These are phyloP conservation scores for Ditylenchus weischeri DNA, from an alignment of 2,888 invertebrate species.

Conservation along the genomic window DNA sequence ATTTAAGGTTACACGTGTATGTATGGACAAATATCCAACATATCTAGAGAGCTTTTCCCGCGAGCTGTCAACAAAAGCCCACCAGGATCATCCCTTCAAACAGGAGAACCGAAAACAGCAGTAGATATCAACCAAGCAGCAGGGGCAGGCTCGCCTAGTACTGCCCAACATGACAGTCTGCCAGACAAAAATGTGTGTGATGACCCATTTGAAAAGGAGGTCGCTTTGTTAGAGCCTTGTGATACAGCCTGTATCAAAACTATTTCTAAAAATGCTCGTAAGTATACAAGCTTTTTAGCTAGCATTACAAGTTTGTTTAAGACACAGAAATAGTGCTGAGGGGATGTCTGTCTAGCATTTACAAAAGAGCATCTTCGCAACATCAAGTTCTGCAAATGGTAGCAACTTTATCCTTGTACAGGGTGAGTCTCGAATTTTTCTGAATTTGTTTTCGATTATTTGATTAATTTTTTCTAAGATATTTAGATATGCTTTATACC, in stretches of 20 bases:
- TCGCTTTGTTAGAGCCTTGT: slow-evolving; percentile 3
- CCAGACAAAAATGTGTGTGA: slow-evolving; percentile 5
- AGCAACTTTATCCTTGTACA: too few relatives aligned
- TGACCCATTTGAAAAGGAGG: slow-evolving; percentile 1
- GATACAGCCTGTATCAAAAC: slow-evolving; percentile 5
- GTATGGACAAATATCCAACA: slow-evolving; percentile 4
- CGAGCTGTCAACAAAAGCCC: neutral
- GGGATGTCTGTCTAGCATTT: slow-evolving; percentile 13
- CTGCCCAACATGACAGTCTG: neutral
- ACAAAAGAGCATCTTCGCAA: neutral
- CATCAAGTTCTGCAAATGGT: neutral
- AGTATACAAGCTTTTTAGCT: neutral
- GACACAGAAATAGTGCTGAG: slow-evolving; percentile 8
- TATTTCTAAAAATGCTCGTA: neutral
- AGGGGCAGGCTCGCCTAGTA: neutral
- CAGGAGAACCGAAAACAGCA: neutral
- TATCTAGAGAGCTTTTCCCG: slow-evolving; percentile 1
- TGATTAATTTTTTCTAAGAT: too few relatives aligned
- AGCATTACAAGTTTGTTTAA: neutral
- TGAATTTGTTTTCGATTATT: too few relatives aligned
- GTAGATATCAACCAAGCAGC: too few relatives aligned
- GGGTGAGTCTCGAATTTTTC: too few relatives aligned
- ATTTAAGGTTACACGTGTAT: slow-evolving; percentile 1
- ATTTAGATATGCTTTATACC: too few relatives aligned
- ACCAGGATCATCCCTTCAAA: slow-evolving; percentile 3